Evolutionary conservation across 2,888 invertebrate species (phyloP).

Genomic region (Tipula confusa): DNA sequence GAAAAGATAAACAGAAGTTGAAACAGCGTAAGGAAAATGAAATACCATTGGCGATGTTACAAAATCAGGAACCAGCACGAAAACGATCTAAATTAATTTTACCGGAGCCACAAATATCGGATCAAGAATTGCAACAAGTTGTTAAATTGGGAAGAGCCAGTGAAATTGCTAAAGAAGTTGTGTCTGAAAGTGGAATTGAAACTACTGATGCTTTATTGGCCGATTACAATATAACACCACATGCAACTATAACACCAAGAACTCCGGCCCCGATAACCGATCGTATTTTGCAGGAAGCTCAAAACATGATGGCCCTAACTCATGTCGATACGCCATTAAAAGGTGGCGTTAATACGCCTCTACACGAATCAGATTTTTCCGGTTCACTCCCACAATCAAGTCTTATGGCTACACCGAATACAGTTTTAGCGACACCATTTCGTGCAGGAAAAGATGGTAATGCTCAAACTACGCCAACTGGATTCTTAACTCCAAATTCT

Average conservation of each 20-base stretch:
- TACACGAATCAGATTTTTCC: constrained; percentile 84
- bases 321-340: constrained; percentile 97
- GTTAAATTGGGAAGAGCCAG: constrained; percentile 88
- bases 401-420: constrained; percentile 79
- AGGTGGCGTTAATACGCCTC: constrained; percentile 90
- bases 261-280: constrained; percentile 84
- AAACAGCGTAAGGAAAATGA: constrained; percentile 96
- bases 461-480: constrained; percentile 53
- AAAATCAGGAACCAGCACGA: constrained; percentile 81
- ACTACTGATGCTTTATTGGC: constrained; percentile 83
- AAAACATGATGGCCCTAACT: constrained; percentile 96
- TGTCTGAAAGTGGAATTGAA: constrained; percentile 69
- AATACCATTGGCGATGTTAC: constrained; percentile 83
- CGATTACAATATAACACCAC: constrained; percentile 80
- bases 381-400: constrained; percentile 72
- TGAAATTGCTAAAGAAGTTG: constrained; percentile 85
- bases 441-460: constrained; percentile 47
- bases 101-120: constrained; percentile 95
- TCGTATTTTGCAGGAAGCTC: constrained; percentile 86
- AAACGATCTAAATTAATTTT: constrained; percentile 94
- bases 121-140: constrained; percentile 84
- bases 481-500: constrained; percentile 56
- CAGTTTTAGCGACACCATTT: constrained; percentile 83
- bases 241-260: constrained; percentile 69
- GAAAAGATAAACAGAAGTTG: constrained; percentile 91